phyloP scores from a whole-genome alignment of 2,797 vertebrate genomes.

The Lindbergichthys nudifrons region DNA sequence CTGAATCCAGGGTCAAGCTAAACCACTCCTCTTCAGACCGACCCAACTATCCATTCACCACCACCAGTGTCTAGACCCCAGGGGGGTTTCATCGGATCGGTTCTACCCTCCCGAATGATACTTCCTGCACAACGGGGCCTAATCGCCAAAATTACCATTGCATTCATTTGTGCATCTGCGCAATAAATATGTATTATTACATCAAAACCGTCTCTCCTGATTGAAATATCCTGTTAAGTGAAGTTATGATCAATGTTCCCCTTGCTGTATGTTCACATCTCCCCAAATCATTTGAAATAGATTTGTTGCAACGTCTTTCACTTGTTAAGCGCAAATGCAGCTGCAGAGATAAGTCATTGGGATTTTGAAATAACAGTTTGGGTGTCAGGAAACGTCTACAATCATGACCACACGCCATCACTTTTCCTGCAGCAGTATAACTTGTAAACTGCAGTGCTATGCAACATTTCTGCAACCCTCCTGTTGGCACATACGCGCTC shows the following conservation, averaged over 20 bases:
- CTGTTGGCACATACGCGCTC: slow-evolving; percentile 34
- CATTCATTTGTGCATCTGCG: too few relatives aligned
- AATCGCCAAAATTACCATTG: too few relatives aligned
- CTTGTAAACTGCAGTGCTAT: slow-evolving; percentile 35
- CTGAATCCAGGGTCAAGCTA: too few relatives aligned
- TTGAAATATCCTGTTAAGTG: not conserved
- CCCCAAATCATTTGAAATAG: not conserved
- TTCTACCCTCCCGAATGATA: too few relatives aligned
- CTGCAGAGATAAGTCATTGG: not conserved
- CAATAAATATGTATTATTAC: too few relatives aligned
- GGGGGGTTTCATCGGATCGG: too few relatives aligned
- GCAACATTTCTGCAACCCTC: slow-evolving; percentile 44
- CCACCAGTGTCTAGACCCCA: too few relatives aligned
- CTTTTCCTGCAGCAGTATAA: slow-evolving; percentile 22
- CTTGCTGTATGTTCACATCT: not conserved
- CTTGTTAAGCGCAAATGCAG: slow-evolving; percentile 1
- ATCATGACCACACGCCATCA: slow-evolving; percentile 11
- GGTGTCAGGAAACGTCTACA: not conserved
- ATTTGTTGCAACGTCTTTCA: slow-evolving; percentile 6
- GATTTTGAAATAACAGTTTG: not conserved
- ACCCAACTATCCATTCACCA: too few relatives aligned
- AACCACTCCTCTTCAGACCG: too few relatives aligned
- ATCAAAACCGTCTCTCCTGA: too few relatives aligned
- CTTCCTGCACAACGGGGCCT: too few relatives aligned
- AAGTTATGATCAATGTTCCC: not conserved